A percentile compares a stretch with the other conserved stretches of the same genome.
These are phyloP conservation scores for Kryptolebias marmoratus DNA, from an alignment of 2,113 vertebrate genomes.

Conservation along the genomic window DNA sequence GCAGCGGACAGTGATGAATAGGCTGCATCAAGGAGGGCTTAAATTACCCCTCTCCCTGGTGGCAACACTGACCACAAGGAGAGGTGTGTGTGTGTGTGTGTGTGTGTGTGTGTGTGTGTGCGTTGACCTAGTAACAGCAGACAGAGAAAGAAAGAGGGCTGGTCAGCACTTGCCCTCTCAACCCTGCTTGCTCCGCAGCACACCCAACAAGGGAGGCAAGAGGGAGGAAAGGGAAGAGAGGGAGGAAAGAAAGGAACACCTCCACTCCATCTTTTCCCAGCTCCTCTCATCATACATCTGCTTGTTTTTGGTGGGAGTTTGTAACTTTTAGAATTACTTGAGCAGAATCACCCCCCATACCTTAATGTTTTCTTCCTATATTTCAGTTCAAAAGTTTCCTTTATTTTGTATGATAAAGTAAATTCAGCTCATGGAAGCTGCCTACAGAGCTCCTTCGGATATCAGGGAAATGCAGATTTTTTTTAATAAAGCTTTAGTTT, in stretches of 20 bases:
- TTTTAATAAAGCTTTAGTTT: too few species aligned
- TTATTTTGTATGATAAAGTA: too few species aligned
- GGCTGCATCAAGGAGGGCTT: slow-evolving; percentile 93
- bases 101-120: slow-evolving; percentile 47
- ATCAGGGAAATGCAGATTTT: neutral
- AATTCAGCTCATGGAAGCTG: neutral
- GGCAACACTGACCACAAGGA: slow-evolving; percentile 83
- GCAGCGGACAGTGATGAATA: slow-evolving; percentile 97
- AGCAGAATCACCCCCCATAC: slow-evolving; percentile 45
- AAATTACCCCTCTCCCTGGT: slow-evolving; percentile 94
- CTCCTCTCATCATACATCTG: slow-evolving; percentile 42
- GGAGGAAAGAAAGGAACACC: neutral
- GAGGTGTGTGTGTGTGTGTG: slow-evolving; percentile 70
- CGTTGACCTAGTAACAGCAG: slow-evolving; percentile 79
- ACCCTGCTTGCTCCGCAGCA: slow-evolving; percentile 80
- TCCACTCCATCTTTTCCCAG: slow-evolving; percentile 54
- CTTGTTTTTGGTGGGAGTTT: slow-evolving; percentile 53
- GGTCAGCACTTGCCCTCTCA: slow-evolving; percentile 87
- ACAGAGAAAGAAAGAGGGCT: slow-evolving; percentile 86
- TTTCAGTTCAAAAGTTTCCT: slow-evolving; percentile 30
- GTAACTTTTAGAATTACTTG: slow-evolving; percentile 66
- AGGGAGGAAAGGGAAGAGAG: slow-evolving; percentile 1
- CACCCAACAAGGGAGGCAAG: slow-evolving; percentile 61
- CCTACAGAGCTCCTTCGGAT: neutral
- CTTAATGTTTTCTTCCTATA: slow-evolving; percentile 30